These are phyloP conservation scores for Silurus asotus DNA, from an alignment of 2,113 vertebrate species.

Conservation along the genomic window DNA sequence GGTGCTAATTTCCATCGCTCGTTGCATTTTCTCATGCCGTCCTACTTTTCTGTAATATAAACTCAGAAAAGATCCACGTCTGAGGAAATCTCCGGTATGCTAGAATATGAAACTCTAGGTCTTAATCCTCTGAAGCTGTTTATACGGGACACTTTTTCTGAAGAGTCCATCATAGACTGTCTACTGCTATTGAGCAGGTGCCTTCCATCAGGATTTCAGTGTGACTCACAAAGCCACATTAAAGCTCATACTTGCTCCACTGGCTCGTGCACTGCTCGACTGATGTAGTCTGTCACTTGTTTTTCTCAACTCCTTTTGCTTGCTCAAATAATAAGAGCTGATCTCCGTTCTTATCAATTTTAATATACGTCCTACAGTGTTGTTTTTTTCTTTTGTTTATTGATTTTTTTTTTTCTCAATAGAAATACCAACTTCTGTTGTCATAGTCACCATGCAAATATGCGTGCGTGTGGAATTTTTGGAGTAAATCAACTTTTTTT, in stretches of 20 bases:
- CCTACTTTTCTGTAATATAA: slow-evolving; percentile 56
- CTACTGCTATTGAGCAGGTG: slow-evolving; percentile 29
- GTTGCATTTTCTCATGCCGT: slow-evolving; percentile 31
- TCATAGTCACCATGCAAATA: slow-evolving; percentile 28
- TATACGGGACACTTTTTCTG: slow-evolving; percentile 34
- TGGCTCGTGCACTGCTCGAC: neutral
- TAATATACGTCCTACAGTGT: slow-evolving; percentile 21
- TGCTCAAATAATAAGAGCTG: slow-evolving; percentile 28
- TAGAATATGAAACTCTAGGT: slow-evolving; percentile 36
- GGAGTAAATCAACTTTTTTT: slow-evolving; percentile 46
- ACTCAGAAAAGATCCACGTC: slow-evolving; percentile 46
- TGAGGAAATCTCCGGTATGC: slow-evolving; percentile 59
- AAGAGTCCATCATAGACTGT: slow-evolving; percentile 59
- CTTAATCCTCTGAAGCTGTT: slow-evolving; percentile 33
- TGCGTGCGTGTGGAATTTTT: slow-evolving; percentile 25
- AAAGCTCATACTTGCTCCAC: slow-evolving; percentile 10
- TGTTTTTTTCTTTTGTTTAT: neutral
- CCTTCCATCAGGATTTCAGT: slow-evolving; percentile 31
- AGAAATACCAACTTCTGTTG: slow-evolving; percentile 33
- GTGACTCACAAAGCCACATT: slow-evolving; percentile 1
- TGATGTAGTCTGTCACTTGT: neutral
- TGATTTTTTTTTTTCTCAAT: neutral
- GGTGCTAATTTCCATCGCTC: slow-evolving; percentile 39
- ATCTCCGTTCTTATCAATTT: slow-evolving; percentile 13
- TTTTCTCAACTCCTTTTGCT: neutral